A percentile compares a stretch with the other conserved stretches of the same genome.
phyloP scores from a whole-genome alignment of 2,113 vertebrate species.

The Herpetotheres cachinnans region DNA sequence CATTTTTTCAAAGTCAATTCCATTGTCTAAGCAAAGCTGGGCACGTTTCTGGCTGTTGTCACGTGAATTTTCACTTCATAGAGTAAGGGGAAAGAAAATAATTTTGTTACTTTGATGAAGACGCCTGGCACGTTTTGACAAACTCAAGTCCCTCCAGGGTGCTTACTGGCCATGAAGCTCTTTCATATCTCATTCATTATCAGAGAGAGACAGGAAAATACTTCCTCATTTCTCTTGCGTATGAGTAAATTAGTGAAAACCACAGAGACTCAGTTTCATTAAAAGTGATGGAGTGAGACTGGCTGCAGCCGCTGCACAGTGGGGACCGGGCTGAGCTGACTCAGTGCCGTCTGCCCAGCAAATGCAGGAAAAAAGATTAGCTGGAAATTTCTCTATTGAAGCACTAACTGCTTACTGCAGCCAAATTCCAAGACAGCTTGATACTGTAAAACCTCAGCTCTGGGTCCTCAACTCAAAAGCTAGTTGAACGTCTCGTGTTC shows the following conservation, averaged over 20 bases:
- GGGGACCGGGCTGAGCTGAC: slow-evolving; percentile 46
- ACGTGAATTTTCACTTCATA: slow-evolving; percentile 52
- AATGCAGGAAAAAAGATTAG: slow-evolving; percentile 32
- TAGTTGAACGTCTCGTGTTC: not conserved
- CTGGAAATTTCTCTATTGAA: slow-evolving; percentile 55
- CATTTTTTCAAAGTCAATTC: slow-evolving; percentile 11
- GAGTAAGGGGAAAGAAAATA: slow-evolving; percentile 34
- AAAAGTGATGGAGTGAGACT: slow-evolving; percentile 71
- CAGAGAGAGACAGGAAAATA: slow-evolving; percentile 58
- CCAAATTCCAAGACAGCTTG: slow-evolving; percentile 28
- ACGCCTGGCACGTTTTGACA: slow-evolving; percentile 55
- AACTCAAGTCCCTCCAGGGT: slow-evolving; percentile 68
- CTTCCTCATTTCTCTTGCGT: slow-evolving; percentile 60
- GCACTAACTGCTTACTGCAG: slow-evolving; percentile 35
- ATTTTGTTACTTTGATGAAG: slow-evolving; percentile 69
- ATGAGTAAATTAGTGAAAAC: slow-evolving; percentile 71
- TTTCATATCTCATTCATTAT: slow-evolving; percentile 75
- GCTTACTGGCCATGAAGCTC: slow-evolving; percentile 73
- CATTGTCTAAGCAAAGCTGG: slow-evolving; percentile 40
- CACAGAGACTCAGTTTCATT: slow-evolving; percentile 66
- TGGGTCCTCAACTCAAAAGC: not conserved
- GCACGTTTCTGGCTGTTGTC: slow-evolving; percentile 30
- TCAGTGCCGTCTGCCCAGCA: slow-evolving; percentile 37
- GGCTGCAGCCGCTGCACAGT: slow-evolving; percentile 48
- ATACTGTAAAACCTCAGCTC: slow-evolving; percentile 27